These are phyloP conservation scores for Tychaedon coryphoeus DNA, from an alignment of 2,113 vertebrate species.

Conservation along the genomic window DNA sequence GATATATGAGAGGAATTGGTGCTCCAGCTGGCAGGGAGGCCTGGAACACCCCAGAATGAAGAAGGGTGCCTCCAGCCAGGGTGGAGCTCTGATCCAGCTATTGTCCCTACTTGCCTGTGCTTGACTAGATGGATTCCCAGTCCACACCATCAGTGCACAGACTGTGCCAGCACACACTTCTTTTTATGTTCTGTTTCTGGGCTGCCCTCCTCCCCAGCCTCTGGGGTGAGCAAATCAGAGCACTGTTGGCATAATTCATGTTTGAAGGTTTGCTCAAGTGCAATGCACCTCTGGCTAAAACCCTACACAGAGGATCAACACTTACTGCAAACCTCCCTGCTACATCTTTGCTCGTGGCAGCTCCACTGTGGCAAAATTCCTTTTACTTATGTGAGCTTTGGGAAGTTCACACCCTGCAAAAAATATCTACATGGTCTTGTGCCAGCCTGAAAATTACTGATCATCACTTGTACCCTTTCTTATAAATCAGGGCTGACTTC, in stretches of 20 bases:
- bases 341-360: not conserved
- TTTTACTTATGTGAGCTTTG: not conserved
- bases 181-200: not conserved
- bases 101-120: constrained; percentile 3
- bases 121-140: not conserved
- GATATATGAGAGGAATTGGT: not conserved
- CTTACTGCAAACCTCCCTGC: not conserved
- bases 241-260: not conserved
- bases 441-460: not conserved
- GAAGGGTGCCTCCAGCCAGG: constrained; percentile 2
- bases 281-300: not conserved
- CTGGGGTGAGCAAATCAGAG: not conserved
- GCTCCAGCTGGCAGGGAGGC: not conserved
- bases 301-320: not conserved
- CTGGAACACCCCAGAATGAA: not conserved
- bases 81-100: not conserved
- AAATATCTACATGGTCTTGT: not conserved
- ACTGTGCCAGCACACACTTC: not conserved
- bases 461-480: not conserved
- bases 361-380: not conserved
- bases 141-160: not conserved
- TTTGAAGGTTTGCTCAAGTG: not conserved
- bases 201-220: not conserved
- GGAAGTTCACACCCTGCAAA: not conserved
- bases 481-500: not conserved